phyloP scores from a whole-genome alignment of 2,888 invertebrate genomes.

The Sepioteuthis lessoniana region DNA sequence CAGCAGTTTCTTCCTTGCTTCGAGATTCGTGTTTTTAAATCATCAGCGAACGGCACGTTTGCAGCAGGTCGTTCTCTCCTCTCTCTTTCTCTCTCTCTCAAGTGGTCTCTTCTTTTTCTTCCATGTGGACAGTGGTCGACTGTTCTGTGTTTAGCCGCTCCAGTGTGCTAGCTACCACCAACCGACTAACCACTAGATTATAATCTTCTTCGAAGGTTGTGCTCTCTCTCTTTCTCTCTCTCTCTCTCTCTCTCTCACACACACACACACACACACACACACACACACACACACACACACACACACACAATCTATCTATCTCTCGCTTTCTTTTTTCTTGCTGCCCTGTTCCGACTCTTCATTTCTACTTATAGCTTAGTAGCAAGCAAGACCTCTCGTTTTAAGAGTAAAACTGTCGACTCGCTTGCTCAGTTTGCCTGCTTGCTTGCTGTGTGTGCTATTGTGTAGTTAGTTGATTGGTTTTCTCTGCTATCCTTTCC shows the following conservation, averaged over 20 bases:
- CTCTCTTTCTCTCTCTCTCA: background rate
- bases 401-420: slow-evolving; percentile 8
- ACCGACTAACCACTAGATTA: background rate
- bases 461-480: background rate
- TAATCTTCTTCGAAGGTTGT: slow-evolving; percentile 6
- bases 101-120: background rate
- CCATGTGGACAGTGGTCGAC: background rate
- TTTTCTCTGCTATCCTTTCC: background rate
- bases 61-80: background rate
- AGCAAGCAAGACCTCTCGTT: background rate
- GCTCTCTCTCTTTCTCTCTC: background rate
- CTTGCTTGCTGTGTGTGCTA: background rate
- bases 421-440: slow-evolving; percentile 14
- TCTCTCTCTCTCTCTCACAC: background rate
- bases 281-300: no score
- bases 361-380: background rate
- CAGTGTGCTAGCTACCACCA: background rate
- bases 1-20: background rate
- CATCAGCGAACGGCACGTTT: background rate
- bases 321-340: background rate
- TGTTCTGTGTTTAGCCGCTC: background rate
- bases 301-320: no score
- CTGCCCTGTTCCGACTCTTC: background rate
- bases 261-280: no score
- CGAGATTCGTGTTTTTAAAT: background rate